Evolutionary conservation across 2,797 vertebrate species (phyloP), one percentile per base, ranked within the genome.

Genomic region (Helicolenus hilgendorfi): DNA sequence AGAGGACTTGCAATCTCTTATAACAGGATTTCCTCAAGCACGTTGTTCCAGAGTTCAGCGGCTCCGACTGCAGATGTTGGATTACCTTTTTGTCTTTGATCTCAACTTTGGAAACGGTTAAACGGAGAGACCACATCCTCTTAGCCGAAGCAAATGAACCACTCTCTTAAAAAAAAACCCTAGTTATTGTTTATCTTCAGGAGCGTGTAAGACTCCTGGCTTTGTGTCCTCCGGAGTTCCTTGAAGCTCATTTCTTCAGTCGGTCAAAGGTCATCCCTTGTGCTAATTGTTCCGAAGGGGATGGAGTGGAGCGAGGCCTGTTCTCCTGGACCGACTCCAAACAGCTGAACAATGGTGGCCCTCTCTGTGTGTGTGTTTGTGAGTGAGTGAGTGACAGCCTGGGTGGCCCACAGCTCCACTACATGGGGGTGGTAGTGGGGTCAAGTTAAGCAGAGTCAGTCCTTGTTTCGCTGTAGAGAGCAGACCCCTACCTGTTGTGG

Each of bases 261-360:
- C 6, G 85, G 91, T 87, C 94, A 94, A 83, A 94, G 95, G 95
- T 90, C 88, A 58, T 22, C 72, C 63, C 70, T 90, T 77, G 84
- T 89, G 77, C 88, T 91, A 94, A 93, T 94, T 91, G 89, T 91
- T 92, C 59, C 72, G 86, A 73, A 85, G 68, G 58, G 80, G 86
- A 77, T 72, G 78, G 76, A 92, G 86, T 80, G 68, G 69, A 93
- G 77, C 6, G 6, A 82, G 79, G 79, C 70, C 88, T 77, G 88
- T 38, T 92, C 78, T 83, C 77, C 87, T 93, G 90, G 91, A 91
- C 77, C 15, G 18, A 73, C 79, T 94, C 90, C 91, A 94, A 88
- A 85, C 74, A 69, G 83, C 77, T 73, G 65, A 91, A 93, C 92
- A 95, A 95, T 90, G 80, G 87, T 41, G 74, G 59, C 56, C 72